Conservation (phyloP, 2,888 invertebrate genomes). For the Morinoia aosen region DNA sequence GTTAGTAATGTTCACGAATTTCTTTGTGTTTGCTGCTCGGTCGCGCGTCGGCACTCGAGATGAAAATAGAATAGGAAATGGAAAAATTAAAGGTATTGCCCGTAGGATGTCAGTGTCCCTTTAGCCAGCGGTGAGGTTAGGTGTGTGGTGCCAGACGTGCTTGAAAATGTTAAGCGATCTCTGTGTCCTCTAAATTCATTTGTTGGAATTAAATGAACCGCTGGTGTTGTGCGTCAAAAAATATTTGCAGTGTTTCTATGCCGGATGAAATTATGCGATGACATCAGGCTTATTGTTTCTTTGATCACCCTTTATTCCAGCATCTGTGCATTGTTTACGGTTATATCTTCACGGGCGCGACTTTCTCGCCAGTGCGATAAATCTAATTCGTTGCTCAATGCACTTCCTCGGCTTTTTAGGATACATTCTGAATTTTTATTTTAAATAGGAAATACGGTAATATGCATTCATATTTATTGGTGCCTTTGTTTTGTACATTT, state of each 20-base stretch:
- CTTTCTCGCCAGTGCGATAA: background rate
- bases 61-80: background rate
- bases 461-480: background rate
- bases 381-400: background rate
- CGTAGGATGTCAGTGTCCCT: background rate
- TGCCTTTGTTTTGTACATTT: background rate
- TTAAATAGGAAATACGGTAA: background rate
- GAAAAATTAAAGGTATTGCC: background rate
- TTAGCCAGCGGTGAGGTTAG: background rate
- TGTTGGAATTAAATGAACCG: background rate
- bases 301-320: background rate
- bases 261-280: background rate
- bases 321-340: constrained; percentile 23
- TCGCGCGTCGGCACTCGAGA: background rate
- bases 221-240: background rate
- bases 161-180: background rate
- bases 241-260: background rate
- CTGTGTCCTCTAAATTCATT: background rate
- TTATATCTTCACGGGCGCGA: background rate
- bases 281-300: background rate
- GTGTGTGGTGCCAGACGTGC: background rate
- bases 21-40: background rate
- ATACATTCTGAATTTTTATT: background rate
- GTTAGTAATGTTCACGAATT: background rate
- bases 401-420: background rate